phyloP scores from a whole-genome alignment of 2,888 invertebrate species.

The Hyposoter didymator region DNA sequence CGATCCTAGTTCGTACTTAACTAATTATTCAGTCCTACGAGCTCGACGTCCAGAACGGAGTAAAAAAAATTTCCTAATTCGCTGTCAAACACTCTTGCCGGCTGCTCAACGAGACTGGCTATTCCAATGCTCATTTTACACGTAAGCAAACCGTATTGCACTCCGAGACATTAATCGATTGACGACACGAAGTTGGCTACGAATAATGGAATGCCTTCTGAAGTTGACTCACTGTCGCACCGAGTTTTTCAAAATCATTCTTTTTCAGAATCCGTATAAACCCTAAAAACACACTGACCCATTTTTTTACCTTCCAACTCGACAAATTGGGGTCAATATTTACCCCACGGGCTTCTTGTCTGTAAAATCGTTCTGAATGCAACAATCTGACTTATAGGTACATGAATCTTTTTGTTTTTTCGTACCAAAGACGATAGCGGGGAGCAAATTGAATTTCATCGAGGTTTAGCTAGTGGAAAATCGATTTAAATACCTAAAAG shows the following conservation, averaged over 20 bases:
- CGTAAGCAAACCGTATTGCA: slow-evolving; percentile 40
- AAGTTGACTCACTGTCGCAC: neutral
- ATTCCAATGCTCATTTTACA: slow-evolving; percentile 22
- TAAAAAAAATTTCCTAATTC: neutral
- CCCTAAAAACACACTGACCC: too few species aligned
- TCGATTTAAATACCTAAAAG: too few species aligned
- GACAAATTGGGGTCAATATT: too few species aligned
- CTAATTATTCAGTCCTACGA: neutral
- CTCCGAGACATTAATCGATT: slow-evolving; percentile 6
- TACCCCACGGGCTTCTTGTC: too few species aligned
- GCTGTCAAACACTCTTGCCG: slow-evolving; percentile 40
- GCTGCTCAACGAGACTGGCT: slow-evolving; percentile 12
- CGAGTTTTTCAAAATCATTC: neutral
- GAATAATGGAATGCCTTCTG: neutral
- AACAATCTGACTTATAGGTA: too few species aligned
- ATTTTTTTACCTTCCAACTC: too few species aligned
- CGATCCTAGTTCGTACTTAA: neutral
- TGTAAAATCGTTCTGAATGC: too few species aligned
- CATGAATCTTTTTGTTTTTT: too few species aligned
- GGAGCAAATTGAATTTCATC: too few species aligned
- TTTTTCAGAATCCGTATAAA: neutral
- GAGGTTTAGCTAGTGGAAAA: too few species aligned
- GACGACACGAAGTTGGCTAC: neutral
- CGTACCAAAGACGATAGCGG: too few species aligned
- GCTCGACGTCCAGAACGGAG: slow-evolving; percentile 1